Evolutionary conservation across 2,113 vertebrate species (phyloP).

Genomic region (Lutjanus erythropterus): DNA sequence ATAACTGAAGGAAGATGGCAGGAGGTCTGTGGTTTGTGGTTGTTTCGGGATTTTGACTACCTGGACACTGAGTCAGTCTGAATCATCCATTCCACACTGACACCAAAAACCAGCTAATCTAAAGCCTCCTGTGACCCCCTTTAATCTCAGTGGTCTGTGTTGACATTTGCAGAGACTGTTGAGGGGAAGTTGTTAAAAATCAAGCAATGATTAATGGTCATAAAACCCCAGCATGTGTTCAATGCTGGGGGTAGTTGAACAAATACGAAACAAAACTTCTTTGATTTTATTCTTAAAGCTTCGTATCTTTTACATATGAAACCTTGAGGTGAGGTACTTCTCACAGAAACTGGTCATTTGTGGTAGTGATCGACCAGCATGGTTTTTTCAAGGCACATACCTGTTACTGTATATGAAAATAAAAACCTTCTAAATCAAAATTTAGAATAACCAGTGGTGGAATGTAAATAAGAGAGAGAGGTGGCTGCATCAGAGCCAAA

Average conservation of each 20-base stretch:
- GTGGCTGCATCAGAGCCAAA: too few relatives aligned
- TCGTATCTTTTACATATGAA: neutral
- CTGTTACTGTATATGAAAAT: too few relatives aligned
- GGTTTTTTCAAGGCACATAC: too few relatives aligned
- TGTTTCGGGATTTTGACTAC: slow-evolving; percentile 28
- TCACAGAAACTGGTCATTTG: neutral
- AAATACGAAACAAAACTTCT: slow-evolving; percentile 1
- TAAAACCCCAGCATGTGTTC: slow-evolving; percentile 42
- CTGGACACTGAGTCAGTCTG: slow-evolving; percentile 67
- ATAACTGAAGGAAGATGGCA: slow-evolving; percentile 24
- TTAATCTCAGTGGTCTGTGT: slow-evolving; percentile 47
- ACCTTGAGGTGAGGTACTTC: neutral
- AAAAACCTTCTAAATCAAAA: too few relatives aligned
- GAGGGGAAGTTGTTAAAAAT: slow-evolving; percentile 56
- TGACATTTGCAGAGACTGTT: slow-evolving; percentile 34
- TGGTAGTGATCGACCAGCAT: too few relatives aligned
- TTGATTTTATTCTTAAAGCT: neutral
- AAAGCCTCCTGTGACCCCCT: slow-evolving; percentile 38
- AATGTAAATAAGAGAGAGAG: too few relatives aligned
- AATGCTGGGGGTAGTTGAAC: neutral
- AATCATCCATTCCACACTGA: slow-evolving; percentile 60
- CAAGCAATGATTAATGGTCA: slow-evolving; percentile 41
- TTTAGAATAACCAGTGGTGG: too few relatives aligned
- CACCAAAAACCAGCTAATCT: slow-evolving; percentile 54
- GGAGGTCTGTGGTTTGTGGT: slow-evolving; percentile 66